These are phyloP conservation scores for Cheiracanthium punctorium DNA, from an alignment of 2,888 invertebrate genomes.

Conservation along the genomic window DNA sequence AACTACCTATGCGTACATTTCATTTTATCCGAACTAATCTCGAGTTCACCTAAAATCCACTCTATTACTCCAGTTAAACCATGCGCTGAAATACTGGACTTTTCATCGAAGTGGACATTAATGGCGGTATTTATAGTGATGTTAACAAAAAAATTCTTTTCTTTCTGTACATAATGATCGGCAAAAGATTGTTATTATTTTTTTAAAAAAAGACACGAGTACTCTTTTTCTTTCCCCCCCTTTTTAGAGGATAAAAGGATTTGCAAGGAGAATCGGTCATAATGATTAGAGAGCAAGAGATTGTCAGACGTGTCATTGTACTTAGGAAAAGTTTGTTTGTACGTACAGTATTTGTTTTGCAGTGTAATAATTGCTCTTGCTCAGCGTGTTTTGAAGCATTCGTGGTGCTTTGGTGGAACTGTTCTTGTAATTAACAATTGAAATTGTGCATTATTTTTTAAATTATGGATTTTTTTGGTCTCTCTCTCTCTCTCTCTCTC, in stretches of 20 bases:
- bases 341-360: slow-evolving; percentile 3
- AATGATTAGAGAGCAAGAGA: neutral
- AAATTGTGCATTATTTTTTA: no score
- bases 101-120: no score
- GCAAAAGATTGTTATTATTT: neutral
- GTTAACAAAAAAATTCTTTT: neutral
- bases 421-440: no score
- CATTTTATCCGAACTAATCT: no score
- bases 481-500: no score
- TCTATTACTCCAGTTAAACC: no score
- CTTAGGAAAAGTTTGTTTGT: neutral
- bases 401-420: no score
- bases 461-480: no score
- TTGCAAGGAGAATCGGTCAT: neutral
- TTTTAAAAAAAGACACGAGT: neutral
- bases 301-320: neutral
- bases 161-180: neutral
- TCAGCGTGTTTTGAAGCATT: neutral
- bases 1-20: no score
- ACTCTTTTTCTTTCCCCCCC: neutral
- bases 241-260: neutral
- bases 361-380: neutral
- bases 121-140: neutral
- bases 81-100: no score
- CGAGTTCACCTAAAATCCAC: no score